Evolutionary conservation across 2,113 vertebrate genomes (phyloP).

Genomic region (Ammodytes marinus): DNA sequence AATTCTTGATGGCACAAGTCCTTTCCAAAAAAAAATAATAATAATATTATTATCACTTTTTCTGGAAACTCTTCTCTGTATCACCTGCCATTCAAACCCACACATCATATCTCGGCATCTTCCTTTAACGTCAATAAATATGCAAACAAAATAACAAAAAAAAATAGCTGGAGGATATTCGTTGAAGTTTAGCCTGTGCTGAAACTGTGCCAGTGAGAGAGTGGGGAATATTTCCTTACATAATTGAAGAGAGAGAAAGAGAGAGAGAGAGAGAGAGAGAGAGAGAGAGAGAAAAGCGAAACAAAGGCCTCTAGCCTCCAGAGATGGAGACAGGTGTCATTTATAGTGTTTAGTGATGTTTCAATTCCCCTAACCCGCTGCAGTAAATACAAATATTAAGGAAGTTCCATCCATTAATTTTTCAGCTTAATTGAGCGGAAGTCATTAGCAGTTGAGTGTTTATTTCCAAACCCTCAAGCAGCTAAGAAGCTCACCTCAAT

Average conservation of each 20-base stretch:
- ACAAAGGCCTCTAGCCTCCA: slow-evolving; percentile 19
- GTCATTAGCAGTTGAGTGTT: slow-evolving; percentile 7
- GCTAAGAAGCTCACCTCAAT: slow-evolving; percentile 1
- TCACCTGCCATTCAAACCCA: slow-evolving; percentile 38
- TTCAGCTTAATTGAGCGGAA: slow-evolving; percentile 23
- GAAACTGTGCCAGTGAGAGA: slow-evolving; percentile 14
- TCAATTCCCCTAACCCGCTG: slow-evolving; percentile 10
- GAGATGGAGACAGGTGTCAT: slow-evolving; percentile 44
- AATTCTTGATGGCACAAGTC: background rate
- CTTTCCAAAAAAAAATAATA: background rate
- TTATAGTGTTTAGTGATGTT: background rate
- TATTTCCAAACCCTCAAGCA: slow-evolving; percentile 7
- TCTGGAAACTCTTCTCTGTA: background rate
- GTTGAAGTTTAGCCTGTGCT: slow-evolving; percentile 30
- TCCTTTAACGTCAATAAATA: slow-evolving; percentile 26
- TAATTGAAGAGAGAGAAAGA: slow-evolving; percentile 8
- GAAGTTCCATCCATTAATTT: slow-evolving; percentile 11
- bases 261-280: too few relatives aligned
- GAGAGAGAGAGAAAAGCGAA: slow-evolving; percentile 22
- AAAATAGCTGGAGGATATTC: slow-evolving; percentile 52
- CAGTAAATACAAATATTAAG: slow-evolving; percentile 7
- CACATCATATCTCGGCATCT: slow-evolving; percentile 23
- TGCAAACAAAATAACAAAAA: slow-evolving; percentile 46
- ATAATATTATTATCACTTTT: background rate
- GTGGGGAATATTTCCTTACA: background rate